A percentile compares a stretch with the other conserved stretches of the same genome.
phyloP scores from a whole-genome alignment of 2,797 vertebrate species.

The Manis javanica region DNA sequence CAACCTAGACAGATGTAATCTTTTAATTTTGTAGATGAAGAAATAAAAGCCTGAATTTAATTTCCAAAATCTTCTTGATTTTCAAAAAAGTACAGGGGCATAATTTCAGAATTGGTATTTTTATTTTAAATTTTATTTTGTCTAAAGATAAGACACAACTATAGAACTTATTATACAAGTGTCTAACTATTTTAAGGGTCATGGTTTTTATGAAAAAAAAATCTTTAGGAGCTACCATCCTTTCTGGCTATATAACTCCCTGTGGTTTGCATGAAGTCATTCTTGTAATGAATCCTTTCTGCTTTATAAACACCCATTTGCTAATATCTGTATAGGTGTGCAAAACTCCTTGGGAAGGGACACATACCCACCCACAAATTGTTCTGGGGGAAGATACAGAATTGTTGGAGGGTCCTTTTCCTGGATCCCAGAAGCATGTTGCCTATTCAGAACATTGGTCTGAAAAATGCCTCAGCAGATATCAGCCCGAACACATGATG shows the following conservation, averaged over 20 bases:
- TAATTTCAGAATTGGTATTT: background rate
- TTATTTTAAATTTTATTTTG: background rate
- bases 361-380: rapidly evolving
- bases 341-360: background rate
- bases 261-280: background rate
- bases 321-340: background rate
- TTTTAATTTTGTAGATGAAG: background rate
- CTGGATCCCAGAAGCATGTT: background rate
- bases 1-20: rapidly evolving
- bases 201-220: background rate
- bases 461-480: background rate
- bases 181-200: background rate
- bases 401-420: background rate
- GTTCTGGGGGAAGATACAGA: background rate
- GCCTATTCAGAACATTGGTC: background rate
- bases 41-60: background rate
- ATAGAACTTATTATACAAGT: background rate
- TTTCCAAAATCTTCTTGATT: background rate
- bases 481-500: background rate
- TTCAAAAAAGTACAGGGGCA: background rate
- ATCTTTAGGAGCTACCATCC: background rate
- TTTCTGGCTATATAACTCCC: background rate
- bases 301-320: background rate
- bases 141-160: background rate
- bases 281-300: background rate